phyloP scores from a whole-genome alignment of 2,888 invertebrate genomes.

The Limnephilus lunatus region DNA sequence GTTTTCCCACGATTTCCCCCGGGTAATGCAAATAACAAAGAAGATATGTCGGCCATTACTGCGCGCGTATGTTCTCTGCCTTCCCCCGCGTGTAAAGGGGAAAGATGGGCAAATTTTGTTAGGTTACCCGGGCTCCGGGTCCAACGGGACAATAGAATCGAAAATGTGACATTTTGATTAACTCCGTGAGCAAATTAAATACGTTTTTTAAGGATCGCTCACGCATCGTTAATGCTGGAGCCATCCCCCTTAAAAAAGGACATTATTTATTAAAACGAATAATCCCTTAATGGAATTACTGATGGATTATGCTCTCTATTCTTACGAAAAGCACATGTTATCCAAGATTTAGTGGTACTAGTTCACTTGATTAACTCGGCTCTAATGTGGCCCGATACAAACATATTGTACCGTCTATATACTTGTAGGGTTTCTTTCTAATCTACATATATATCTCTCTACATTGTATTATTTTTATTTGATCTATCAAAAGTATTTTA shows the following conservation, averaged over 20 bases:
- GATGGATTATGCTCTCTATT: background rate
- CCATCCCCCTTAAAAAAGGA: background rate
- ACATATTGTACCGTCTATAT: too few relatives aligned
- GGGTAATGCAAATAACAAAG: conserved; percentile 64
- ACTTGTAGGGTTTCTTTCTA: too few relatives aligned
- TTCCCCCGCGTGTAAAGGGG: conserved; percentile 21
- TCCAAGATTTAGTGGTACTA: background rate
- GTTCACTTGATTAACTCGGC: background rate
- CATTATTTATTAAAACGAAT: background rate
- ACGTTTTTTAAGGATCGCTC: conserved; percentile 2
- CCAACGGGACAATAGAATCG: conserved; percentile 47
- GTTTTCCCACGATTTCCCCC: conserved; percentile 61
- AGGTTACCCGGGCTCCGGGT: conserved; percentile 17
- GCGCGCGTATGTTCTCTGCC: conserved; percentile 14
- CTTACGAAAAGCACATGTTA: background rate
- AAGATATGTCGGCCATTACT: conserved; percentile 52
- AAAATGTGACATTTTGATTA: conserved; percentile 48
- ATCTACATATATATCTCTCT: too few relatives aligned
- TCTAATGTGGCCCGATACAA: too few relatives aligned
- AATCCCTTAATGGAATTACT: background rate
- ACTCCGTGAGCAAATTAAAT: conserved; percentile 42
- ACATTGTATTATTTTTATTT: too few relatives aligned
- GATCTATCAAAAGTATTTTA: too few relatives aligned
- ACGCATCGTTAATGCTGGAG: background rate
- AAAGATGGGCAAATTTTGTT: conserved; percentile 59